phyloP scores from a whole-genome alignment of 2,888 invertebrate species.

The Fabriciana adippe region DNA sequence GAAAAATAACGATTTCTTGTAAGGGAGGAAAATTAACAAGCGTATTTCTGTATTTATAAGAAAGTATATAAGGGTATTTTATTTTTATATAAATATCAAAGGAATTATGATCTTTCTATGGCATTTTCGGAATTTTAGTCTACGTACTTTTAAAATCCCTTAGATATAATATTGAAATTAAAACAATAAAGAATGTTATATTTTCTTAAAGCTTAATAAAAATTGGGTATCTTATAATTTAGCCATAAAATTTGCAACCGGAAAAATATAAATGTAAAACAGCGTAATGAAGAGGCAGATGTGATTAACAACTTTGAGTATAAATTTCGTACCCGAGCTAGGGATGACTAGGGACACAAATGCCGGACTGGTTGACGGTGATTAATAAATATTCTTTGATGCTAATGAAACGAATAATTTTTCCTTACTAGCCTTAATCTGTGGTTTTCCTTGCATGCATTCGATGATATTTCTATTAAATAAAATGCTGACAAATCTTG shows the following conservation, averaged over 20 bases:
- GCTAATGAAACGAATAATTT: slow-evolving; percentile 44
- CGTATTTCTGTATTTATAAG: too few relatives aligned
- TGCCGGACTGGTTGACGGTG: slow-evolving; percentile 46
- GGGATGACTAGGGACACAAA: slow-evolving; percentile 52
- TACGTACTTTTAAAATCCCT: too few relatives aligned
- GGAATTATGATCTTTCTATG: too few relatives aligned
- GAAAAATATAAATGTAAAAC: slow-evolving; percentile 34
- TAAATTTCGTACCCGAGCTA: slow-evolving; percentile 48
- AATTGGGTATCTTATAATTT: slow-evolving; percentile 11
- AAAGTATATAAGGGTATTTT: too few relatives aligned
- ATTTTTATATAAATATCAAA: too few relatives aligned
- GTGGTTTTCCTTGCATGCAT: neutral
- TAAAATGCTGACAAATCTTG: neutral
- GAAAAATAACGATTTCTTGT: too few relatives aligned
- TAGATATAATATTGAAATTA: neutral
- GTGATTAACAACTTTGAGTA: slow-evolving; percentile 44
- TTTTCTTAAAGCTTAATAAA: slow-evolving; percentile 13
- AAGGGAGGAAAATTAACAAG: too few relatives aligned
- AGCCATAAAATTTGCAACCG: slow-evolving; percentile 17
- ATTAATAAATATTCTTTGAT: slow-evolving; percentile 59
- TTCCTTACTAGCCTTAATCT: neutral
- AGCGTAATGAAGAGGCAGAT: slow-evolving; percentile 32
- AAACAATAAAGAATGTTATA: neutral
- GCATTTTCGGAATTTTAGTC: too few relatives aligned
- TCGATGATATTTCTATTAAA: too few relatives aligned